Evolutionary conservation across 2,888 invertebrate genomes (phyloP), one percentile per base, ranked within the genome.

Genomic region (Nycteola revayana): DNA sequence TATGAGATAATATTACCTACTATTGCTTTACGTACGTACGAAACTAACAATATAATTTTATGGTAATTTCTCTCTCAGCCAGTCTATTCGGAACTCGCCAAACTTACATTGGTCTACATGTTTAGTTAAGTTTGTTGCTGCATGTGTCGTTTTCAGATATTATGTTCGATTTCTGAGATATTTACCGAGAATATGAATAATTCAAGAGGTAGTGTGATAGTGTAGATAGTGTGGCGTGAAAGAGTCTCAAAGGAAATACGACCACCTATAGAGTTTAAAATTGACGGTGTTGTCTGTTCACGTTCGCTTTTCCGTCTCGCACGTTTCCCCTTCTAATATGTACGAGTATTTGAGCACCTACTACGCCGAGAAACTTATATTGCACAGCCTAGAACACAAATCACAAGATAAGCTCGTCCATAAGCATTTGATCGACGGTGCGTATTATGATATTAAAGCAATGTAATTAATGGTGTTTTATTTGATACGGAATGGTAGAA

Each of bases 221-320:
- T n/a, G n/a, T n/a, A n/a, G 40, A 69, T 68, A 71, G 71, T 67
- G 74, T 68, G 71, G 75, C 66, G 73, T 63, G 74, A 78, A 77
- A 79, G 64, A 77, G 74, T 70, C 76, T 79, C 82, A 82, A 84
- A 83, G 81, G 79, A 67, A 79, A 76, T 75, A 72, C 74, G 70
- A 68, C 66, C 67, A 66, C 62, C 75, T 75, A 74, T 75, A 70
- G 65, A 72, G 72, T 75, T 76, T 75, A 74, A 78, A 80, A 80
- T 78, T 75, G 76, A 72, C 65, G 66, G 49, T 53, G 63, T 55
- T 62, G 54, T 66, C 60, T 61, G 56, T 27, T 49, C 42, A 36
- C 40, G 33, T 56, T 48, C 42, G 35, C 32, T 39, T 43, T 35
- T 29, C 9, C 37, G 38, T 57, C 43, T 38, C 42, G 23, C 29